Conservation (phyloP, 2,113 vertebrate genomes). For the Oreotrochilus melanogaster region DNA sequence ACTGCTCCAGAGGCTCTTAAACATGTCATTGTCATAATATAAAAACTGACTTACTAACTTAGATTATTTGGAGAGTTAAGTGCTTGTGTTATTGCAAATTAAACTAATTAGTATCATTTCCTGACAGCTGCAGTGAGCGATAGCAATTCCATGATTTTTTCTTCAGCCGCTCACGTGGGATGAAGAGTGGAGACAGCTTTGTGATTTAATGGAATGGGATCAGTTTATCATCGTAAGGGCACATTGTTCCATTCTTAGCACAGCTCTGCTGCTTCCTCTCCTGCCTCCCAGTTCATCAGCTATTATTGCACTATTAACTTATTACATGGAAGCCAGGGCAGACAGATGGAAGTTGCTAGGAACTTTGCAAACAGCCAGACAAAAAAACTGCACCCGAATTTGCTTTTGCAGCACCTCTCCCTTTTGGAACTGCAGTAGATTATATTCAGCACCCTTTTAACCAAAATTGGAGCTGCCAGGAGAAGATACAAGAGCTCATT, state of each 20-base stretch:
- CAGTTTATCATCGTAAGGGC: slow-evolving; percentile 74
- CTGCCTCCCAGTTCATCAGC: slow-evolving; percentile 43
- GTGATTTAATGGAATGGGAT: slow-evolving; percentile 79
- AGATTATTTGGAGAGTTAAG: slow-evolving; percentile 85
- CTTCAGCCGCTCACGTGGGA: slow-evolving; percentile 73
- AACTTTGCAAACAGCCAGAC: slow-evolving; percentile 56
- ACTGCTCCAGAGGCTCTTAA: slow-evolving; percentile 71
- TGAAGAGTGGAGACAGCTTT: slow-evolving; percentile 72
- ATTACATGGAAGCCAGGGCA: slow-evolving; percentile 24
- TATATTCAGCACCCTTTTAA: slow-evolving; percentile 26
- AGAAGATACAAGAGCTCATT: slow-evolving; percentile 64
- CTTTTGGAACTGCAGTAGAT: slow-evolving; percentile 43
- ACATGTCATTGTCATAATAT: slow-evolving; percentile 74
- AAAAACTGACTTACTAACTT: slow-evolving; percentile 81
- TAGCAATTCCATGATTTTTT: slow-evolving; percentile 77
- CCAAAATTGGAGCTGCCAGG: slow-evolving; percentile 64
- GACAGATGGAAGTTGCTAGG: slow-evolving; percentile 52
- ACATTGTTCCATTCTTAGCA: slow-evolving; percentile 48
- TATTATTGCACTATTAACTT: slow-evolving; percentile 67
- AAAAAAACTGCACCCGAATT: slow-evolving; percentile 47
- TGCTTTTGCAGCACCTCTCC: slow-evolving; percentile 14
- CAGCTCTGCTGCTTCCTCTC: slow-evolving; percentile 8
- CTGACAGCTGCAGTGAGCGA: slow-evolving; percentile 83
- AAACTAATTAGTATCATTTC: slow-evolving; percentile 85
- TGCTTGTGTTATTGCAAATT: slow-evolving; percentile 87